These are phyloP conservation scores for Anableps anableps DNA, from an alignment of 2,797 vertebrate species.

Conservation along the genomic window DNA sequence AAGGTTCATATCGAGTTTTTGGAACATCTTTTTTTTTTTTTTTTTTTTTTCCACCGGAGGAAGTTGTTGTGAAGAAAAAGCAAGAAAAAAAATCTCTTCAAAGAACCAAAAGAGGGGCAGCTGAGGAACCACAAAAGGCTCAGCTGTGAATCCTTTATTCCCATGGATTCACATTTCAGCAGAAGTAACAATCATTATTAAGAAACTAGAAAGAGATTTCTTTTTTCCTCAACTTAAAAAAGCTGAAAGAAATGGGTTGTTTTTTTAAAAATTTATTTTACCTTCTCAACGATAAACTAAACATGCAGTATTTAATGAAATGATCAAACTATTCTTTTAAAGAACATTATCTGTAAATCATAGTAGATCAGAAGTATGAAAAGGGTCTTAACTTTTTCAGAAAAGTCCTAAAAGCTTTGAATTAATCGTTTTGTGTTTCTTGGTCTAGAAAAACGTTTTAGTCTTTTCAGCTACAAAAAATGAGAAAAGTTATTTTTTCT, in stretches of 20 bases:
- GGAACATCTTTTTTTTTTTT: slow-evolving; percentile 19
- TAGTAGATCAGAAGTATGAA: neutral
- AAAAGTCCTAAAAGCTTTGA: neutral
- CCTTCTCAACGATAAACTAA: neutral
- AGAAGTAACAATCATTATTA: neutral
- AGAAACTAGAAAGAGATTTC: neutral
- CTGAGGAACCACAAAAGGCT: slow-evolving; percentile 16
- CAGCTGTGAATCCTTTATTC: slow-evolving; percentile 11
- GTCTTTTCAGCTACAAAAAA: neutral
- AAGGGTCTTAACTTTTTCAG: neutral
- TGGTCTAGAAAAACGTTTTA: neutral
- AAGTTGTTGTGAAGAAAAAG: slow-evolving; percentile 34
- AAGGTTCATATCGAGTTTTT: slow-evolving; percentile 59
- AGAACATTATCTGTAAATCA: neutral
- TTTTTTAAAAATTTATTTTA: neutral
- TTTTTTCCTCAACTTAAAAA: neutral
- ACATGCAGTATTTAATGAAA: neutral
- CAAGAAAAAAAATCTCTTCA: slow-evolving; percentile 11
- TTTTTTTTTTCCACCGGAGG: slow-evolving; percentile 20
- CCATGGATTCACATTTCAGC: neutral
- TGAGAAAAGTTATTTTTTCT: neutral
- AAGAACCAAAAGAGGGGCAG: slow-evolving; percentile 9
- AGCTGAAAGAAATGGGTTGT: neutral
- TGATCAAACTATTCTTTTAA: neutral
- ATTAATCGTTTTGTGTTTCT: neutral